Evolutionary conservation across 2,888 invertebrate species (phyloP), one percentile per base, ranked within the genome.

Genomic region (Barypeithes pellucidus): DNA sequence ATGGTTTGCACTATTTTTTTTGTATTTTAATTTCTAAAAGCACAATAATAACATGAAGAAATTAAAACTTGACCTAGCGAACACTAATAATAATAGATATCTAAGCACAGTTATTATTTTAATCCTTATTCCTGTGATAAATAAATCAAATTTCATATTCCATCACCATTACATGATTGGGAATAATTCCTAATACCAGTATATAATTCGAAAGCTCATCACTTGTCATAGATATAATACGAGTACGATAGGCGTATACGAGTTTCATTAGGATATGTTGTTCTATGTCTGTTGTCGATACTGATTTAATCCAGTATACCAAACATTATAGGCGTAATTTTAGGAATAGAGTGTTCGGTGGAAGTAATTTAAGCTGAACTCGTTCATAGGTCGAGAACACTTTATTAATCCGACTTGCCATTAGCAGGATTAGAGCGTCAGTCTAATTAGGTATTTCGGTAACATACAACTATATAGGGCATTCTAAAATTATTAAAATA

Each of bases 191-290:
- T 29, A 29, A 29, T 29, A 39, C 4, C 39, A 39, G 39, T n/a
- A 47, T n/a, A 50, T 50, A 50, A 50, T 24, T 24, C 9, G 24
- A 50, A 50, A 22, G 5, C 22, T 50, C 22, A 7, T 22, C 22
- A 50, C 24, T 50, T 50, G 50, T 50, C n/a, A 50, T 22, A 50
- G 50, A 50, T 50, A 22, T 50, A 50, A 50, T 50, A 24, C 24
- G 50, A 50, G 24, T 50, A 24, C 24, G 50, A 24, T 50, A 24
- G 24, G 24, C 22, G 50, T 50, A 22, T 22, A 50, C 22, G 9
- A 50, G 22, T 50, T 24, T 50, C 50, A 22, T 50, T 22, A 50
- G 22, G 24, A 22, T 20, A 45, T 45, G 43, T 11, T 45, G 18
- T n/a, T n/a, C n/a, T 45, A 24, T 22, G 50, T 50, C n/a, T 50